Conservation (phyloP, 2,113 vertebrate species). For the Ploceus nigricollis region DNA sequence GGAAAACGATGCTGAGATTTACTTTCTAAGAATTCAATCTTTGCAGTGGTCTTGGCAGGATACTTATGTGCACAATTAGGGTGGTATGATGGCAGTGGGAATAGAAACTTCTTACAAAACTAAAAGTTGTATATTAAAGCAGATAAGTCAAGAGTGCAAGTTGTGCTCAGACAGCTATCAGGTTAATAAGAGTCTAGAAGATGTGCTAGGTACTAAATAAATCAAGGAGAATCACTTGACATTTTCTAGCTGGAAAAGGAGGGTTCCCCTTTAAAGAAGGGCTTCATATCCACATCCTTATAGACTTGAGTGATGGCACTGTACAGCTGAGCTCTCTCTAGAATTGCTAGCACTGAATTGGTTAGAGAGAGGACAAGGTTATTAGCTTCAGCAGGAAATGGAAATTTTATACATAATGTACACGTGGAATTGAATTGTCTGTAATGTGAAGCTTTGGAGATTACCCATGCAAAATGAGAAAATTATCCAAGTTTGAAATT, state of each 20-base stretch:
- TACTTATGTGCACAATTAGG: conserved; percentile 19
- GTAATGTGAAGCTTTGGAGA: conserved; percentile 62
- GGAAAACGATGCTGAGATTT: not conserved
- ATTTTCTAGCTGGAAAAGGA: conserved; percentile 48
- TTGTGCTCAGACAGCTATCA: not conserved
- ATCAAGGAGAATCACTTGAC: conserved; percentile 48
- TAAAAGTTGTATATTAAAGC: conserved; percentile 18
- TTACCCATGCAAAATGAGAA: conserved; percentile 68
- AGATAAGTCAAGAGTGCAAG: not conserved
- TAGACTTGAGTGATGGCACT: not conserved
- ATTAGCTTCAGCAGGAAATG: conserved; percentile 69
- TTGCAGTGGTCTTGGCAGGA: not conserved
- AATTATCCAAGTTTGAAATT: conserved; percentile 67
- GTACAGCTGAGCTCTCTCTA: conserved; percentile 5
- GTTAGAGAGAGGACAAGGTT: conserved; percentile 59
- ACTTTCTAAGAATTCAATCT: not conserved
- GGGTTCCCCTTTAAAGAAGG: not conserved
- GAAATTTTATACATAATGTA: conserved; percentile 66
- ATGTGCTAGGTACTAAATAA: not conserved
- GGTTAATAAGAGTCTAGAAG: conserved; percentile 1
- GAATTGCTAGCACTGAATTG: conserved; percentile 45
- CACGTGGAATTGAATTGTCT: conserved; percentile 70
- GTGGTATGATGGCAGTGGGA: not conserved
- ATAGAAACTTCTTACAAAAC: not conserved
- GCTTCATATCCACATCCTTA: conserved; percentile 18